Evolutionary conservation across 2,888 invertebrate species (phyloP), one percentile per base, ranked within the genome.

Genomic region (Allophyes oxyacanthae): DNA sequence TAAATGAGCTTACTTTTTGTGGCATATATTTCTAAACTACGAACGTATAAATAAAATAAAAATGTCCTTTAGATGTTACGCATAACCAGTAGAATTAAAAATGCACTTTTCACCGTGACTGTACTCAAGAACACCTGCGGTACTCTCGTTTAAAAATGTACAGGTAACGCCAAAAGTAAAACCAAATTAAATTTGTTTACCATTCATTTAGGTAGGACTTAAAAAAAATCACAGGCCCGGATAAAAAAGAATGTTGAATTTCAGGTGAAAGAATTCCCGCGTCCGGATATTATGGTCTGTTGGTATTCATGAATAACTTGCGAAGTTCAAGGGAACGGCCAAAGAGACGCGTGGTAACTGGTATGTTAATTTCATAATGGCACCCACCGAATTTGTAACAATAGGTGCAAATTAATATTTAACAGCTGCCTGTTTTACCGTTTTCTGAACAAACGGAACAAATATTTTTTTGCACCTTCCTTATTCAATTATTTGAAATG

Each of bases 161-260:
- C 33, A 44, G 9, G 49, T 46, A 38, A 49, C 40, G 36, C 42
- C 40, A 43, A 42, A 42, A 56, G 45, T 59, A 38, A 69, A 65
- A 72, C 49, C 43, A 69, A 76, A 69, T 70, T 41, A 51, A 63
- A 63, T 67, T 61, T 61, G 43, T 70, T 74, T 62, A 48, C 59
- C 49, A 75, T 70, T 66, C 43, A 75, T 74, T 74, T 75, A 75
- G 70, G 66, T 45, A 70, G 76, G 51, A 55, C 49, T 63, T 45
- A 20, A 20, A 37, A 50, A 59, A 52, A 41, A 56, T 60, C 20
- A 20, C 30, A 26, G 43, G 8, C 1, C 9, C 43, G 33, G 43
- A 61, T 45, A 55, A 60, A n/a, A 70, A 66, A 63, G 9, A 62
- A 40, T 48, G 45, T 59, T 71, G 67, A 70, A 70, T 67, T 61